These are phyloP conservation scores for Calonectris borealis DNA, from an alignment of 2,113 vertebrate species.

Conservation along the genomic window DNA sequence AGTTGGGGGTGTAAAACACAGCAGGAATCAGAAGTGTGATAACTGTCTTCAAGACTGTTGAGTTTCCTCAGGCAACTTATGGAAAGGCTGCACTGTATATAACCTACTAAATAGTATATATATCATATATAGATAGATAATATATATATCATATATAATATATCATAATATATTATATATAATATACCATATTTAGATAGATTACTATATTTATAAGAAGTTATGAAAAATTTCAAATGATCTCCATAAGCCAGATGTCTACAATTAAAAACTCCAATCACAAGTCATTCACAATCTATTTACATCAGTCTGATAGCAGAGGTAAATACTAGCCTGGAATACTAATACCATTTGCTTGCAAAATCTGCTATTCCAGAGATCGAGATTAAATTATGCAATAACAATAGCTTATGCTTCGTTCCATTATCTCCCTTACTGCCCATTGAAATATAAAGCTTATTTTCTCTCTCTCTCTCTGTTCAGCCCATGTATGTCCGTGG, in stretches of 20 bases:
- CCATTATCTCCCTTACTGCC: not conserved
- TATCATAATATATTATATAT: too few relatives aligned
- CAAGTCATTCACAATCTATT: not conserved
- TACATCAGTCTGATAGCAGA: not conserved
- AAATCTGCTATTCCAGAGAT: not conserved
- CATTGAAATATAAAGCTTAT: not conserved
- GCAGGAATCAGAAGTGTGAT: not conserved
- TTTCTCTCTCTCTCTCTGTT: not conserved
- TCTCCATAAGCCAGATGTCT: not conserved
- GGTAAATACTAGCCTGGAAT: not conserved
- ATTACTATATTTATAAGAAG: not conserved
- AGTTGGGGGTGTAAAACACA: not conserved
- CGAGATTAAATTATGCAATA: not conserved
- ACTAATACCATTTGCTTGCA: not conserved
- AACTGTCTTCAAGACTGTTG: not conserved
- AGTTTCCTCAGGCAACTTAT: not conserved
- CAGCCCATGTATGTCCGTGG: not conserved
- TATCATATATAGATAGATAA: too few relatives aligned
- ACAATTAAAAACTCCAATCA: not conserved
- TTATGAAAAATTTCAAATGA: not conserved
- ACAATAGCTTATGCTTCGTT: not conserved
- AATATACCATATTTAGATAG: not conserved
- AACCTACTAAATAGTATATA: not conserved
- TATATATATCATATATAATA: too few relatives aligned
- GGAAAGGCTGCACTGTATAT: not conserved